Evolutionary conservation across 2,888 invertebrate species (phyloP).

Genomic region (Octonoba sinensis): DNA sequence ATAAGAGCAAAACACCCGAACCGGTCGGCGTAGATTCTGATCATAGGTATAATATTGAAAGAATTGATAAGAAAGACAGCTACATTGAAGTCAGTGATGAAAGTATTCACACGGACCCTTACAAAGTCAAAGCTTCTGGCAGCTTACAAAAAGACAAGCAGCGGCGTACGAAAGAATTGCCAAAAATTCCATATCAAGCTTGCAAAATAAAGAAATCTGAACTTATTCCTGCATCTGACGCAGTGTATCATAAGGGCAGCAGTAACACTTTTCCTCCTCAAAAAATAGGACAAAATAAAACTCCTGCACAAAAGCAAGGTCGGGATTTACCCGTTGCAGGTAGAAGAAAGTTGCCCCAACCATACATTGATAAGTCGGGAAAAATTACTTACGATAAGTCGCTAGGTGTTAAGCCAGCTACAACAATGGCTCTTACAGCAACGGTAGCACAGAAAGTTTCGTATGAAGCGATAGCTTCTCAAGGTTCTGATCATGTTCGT

Average conservation of each 20-base stretch:
- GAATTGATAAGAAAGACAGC: not conserved
- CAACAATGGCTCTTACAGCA: slow-evolving; percentile 7
- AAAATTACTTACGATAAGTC: slow-evolving; percentile 47
- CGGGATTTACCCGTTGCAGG: slow-evolving; percentile 38
- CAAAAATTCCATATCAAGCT: slow-evolving; percentile 49
- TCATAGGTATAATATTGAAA: not conserved
- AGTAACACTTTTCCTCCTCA: slow-evolving; percentile 40
- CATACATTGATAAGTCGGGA: slow-evolving; percentile 47
- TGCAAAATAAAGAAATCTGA: slow-evolving; percentile 46
- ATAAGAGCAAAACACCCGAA: slow-evolving; percentile 20
- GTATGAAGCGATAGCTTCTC: too few species aligned
- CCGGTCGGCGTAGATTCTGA: not conserved
- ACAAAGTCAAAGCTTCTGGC: not conserved
- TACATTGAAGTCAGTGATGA: not conserved
- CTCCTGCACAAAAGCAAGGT: not conserved
- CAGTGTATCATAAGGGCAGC: slow-evolving; percentile 29
- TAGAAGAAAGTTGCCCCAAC: slow-evolving; percentile 55
- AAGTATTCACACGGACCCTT: not conserved
- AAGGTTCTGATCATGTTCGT: too few species aligned
- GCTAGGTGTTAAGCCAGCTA: slow-evolving; percentile 44
- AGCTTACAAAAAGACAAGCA: slow-evolving; percentile 17
- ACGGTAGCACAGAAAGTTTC: slow-evolving; percentile 7
- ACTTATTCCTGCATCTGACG: slow-evolving; percentile 23
- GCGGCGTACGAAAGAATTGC: slow-evolving; percentile 33
- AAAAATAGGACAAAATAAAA: not conserved